phyloP scores from a whole-genome alignment of 2,113 vertebrate species.

The Pipa parva region DNA sequence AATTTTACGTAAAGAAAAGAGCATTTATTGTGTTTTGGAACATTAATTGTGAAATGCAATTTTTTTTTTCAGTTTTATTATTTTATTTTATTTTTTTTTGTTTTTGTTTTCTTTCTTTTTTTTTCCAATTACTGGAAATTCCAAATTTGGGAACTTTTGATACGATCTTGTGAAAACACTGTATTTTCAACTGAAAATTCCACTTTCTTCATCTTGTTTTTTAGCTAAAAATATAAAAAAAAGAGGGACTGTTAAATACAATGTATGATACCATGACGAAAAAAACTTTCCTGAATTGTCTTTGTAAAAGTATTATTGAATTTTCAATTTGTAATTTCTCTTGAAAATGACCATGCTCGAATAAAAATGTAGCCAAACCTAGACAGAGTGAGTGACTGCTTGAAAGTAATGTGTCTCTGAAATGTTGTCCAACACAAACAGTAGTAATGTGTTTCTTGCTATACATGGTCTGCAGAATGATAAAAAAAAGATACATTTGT shows the following conservation, averaged over 20 bases:
- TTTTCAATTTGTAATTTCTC: slow-evolving; percentile 99
- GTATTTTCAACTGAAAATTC: slow-evolving; percentile 99
- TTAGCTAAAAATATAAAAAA: slow-evolving; percentile 99
- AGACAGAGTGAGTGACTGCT: slow-evolving; percentile 59
- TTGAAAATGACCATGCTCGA: slow-evolving; percentile 99
- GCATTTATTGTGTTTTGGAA: slow-evolving; percentile 99
- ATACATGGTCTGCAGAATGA: too few relatives aligned
- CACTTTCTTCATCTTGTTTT: slow-evolving; percentile 99
- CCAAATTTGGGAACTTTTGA: slow-evolving; percentile 99
- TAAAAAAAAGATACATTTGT: too few relatives aligned
- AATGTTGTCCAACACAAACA: too few relatives aligned
- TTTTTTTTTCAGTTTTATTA: slow-evolving; percentile 98
- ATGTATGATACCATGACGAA: slow-evolving; percentile 99
- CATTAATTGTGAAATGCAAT: slow-evolving; percentile 99
- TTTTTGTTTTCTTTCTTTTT: slow-evolving; percentile 93
- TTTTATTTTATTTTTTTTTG: slow-evolving; percentile 95
- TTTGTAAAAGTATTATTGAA: slow-evolving; percentile 99
- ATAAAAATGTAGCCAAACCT: slow-evolving; percentile 99
- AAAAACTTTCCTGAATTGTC: slow-evolving; percentile 99
- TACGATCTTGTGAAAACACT: slow-evolving; percentile 99
- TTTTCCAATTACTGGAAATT: slow-evolving; percentile 98
- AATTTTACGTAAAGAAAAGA: slow-evolving; percentile 99
- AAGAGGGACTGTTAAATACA: slow-evolving; percentile 99
- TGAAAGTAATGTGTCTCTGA: too few relatives aligned
- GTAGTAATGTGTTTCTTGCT: too few relatives aligned